Evolutionary conservation across 2,888 invertebrate genomes (phyloP), one percentile per base, ranked within the genome.

Genomic region (Cremastinae sp.): DNA sequence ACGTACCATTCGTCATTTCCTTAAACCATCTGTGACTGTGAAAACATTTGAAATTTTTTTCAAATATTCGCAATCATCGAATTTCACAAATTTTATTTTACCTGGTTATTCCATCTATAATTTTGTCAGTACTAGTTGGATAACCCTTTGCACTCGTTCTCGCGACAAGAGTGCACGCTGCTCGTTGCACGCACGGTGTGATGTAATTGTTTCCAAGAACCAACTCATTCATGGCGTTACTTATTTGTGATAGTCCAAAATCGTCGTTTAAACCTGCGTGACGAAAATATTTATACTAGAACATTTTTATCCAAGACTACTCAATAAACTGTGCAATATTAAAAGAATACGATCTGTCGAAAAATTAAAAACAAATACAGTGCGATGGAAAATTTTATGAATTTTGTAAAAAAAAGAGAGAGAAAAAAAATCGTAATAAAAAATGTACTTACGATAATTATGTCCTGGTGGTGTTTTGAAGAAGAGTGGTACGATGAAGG

Each of bases 401-500:
- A n/a, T n/a, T n/a, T n/a, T n/a, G n/a, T n/a, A n/a, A n/a, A n/a
- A n/a, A n/a, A n/a, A n/a, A n/a, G n/a, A n/a, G n/a, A 54, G 61
- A 65, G 28, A 14, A 9, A 14, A 53, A 2, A 7, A 36, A 34
- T 0, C 3, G 1, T 12, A 8, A 34, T 16, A 5, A 36, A 9
- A 16, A 16, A 36, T 36, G 18, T 28, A 43, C 7, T 73, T 65
- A 81, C 81, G 79, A 69, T 80, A 80, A 82, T 81, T 80, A 14
- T 85, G 81, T 34, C 18, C 62, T 1, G 54, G 36, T 28, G 75
- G 70, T 47, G 75, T 20, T 34, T 78, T 85, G 1, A 83, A 74
- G 1, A 88, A 79, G 3, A 88, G 66, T 0, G 94, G 94, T 3
- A 93, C 84, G 0, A 93, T 81, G 0, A 94, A 85, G 0, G 91